Percentiles rank a stretch among this genome's conserved stretches.
Evolutionary conservation across 2,888 invertebrate species (phyloP).

Genomic region (Drosophila niveifrons): DNA sequence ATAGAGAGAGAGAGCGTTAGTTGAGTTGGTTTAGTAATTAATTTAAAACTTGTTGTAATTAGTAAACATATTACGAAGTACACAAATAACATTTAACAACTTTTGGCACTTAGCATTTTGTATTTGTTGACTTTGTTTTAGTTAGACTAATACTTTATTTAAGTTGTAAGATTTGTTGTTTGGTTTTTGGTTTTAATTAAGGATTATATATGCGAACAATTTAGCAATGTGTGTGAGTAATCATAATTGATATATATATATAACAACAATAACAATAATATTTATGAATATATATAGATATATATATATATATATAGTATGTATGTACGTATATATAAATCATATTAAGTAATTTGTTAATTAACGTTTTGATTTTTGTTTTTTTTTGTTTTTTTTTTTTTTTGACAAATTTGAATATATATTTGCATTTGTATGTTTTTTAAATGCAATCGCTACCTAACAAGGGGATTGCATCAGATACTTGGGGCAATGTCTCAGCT

Average conservation of each 20-base stretch:
- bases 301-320: conserved; percentile 76
- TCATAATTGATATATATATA: conserved; percentile 81
- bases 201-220: conserved; percentile 81
- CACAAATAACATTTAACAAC: conserved; percentile 82
- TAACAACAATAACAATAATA: conserved; percentile 82
- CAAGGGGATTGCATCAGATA: conserved; percentile 99
- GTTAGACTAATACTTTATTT: conserved; percentile 80
- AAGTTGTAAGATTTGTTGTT: conserved; percentile 60
- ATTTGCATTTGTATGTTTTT: conserved; percentile 83
- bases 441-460: conserved; percentile 93
- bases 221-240: conserved; percentile 81
- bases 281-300: conserved; percentile 82
- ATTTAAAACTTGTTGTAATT: conserved; percentile 71
- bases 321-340: conserved; percentile 83
- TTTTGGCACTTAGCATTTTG: conserved; percentile 69
- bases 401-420: conserved; percentile 83
- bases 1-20: conserved; percentile 52
- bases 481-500: conserved; percentile 99
- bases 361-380: conserved; percentile 67
- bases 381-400: conserved; percentile 58
- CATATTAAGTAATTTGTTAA: conserved; percentile 80
- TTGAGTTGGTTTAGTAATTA: conserved; percentile 77
- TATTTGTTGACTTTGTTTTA: conserved; percentile 65
- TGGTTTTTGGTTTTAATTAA: conserved; percentile 64
- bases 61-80: conserved; percentile 82